Percentiles rank a stretch among this genome's conserved stretches.
phyloP scores from a whole-genome alignment of 2,888 invertebrate genomes.

The Aquatica leii region DNA sequence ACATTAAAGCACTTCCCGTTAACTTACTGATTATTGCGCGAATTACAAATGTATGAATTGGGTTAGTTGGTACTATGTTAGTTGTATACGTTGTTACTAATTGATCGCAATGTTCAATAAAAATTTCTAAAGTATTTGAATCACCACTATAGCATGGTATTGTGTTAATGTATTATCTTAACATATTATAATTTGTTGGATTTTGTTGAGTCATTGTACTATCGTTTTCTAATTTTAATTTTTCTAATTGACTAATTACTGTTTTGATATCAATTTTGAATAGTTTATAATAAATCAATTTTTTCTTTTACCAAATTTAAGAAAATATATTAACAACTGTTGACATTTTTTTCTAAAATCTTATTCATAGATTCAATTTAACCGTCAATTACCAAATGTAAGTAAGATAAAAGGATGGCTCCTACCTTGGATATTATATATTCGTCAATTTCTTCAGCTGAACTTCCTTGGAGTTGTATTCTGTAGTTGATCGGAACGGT shows the following conservation, averaged over 20 bases:
- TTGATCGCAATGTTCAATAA: conserved; percentile 27
- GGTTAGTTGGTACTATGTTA: background rate
- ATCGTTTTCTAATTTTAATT: background rate
- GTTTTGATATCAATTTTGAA: background rate
- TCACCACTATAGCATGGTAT: conserved; percentile 30
- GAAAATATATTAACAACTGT: too few species aligned
- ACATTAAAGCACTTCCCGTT: conserved; percentile 20
- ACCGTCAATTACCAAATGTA: background rate
- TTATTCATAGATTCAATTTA: background rate
- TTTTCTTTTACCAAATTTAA: background rate
- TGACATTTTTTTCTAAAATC: too few species aligned
- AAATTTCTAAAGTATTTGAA: conserved; percentile 11
- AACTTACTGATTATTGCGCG: conserved; percentile 29
- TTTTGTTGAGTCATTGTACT: background rate
- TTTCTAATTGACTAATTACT: background rate
- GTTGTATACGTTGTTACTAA: conserved; percentile 11
- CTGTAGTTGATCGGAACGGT: background rate
- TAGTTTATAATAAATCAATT: background rate
- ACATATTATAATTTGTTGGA: conserved; percentile 16
- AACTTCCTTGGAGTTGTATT: background rate
- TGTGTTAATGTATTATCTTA: conserved; percentile 32
- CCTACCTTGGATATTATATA: background rate
- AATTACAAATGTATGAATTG: conserved; percentile 21
- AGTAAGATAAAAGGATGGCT: background rate
- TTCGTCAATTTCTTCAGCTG: background rate